These are phyloP conservation scores for Drosophila eohydei DNA, from an alignment of 2,888 invertebrate species.

Conservation along the genomic window DNA sequence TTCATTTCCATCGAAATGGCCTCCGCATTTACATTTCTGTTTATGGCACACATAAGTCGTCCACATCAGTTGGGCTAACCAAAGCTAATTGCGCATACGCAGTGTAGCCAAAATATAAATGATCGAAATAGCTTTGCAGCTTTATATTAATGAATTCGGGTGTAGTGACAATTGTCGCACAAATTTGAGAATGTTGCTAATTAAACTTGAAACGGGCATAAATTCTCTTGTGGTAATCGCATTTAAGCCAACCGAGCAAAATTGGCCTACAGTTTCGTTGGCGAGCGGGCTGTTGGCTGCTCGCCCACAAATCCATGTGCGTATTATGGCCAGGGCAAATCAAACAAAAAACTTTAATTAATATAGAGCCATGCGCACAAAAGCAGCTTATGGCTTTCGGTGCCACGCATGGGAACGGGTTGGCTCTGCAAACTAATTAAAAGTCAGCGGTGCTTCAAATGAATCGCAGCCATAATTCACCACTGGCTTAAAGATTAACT, in stretches of 20 bases:
- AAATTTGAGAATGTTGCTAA: conserved; percentile 38
- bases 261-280: conserved; percentile 20
- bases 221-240: conserved; percentile 47
- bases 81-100: conserved; percentile 38
- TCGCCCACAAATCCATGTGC: conserved; percentile 6
- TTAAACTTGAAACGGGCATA: conserved; percentile 46
- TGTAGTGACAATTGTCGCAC: conserved; percentile 43
- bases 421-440: conserved; percentile 59
- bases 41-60: conserved; percentile 9
- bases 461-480: conserved; percentile 43
- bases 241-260: conserved; percentile 41
- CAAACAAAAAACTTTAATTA: conserved; percentile 75
- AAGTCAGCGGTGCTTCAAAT: conserved; percentile 38
- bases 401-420: background rate
- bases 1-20: conserved; percentile 24
- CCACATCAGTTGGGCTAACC: conserved; percentile 16
- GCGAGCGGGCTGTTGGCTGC: background rate
- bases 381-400: conserved; percentile 51
- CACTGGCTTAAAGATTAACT: conserved; percentile 20
- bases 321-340: conserved; percentile 36
- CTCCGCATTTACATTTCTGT: conserved; percentile 9
- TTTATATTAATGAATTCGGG: conserved; percentile 27
- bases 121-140: conserved; percentile 13
- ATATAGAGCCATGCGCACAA: conserved; percentile 53
- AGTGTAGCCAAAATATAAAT: conserved; percentile 18